Evolutionary conservation across 2,113 vertebrate species (phyloP), one percentile per base, ranked within the genome.

Genomic region (Phalacrocorax carbo): DNA sequence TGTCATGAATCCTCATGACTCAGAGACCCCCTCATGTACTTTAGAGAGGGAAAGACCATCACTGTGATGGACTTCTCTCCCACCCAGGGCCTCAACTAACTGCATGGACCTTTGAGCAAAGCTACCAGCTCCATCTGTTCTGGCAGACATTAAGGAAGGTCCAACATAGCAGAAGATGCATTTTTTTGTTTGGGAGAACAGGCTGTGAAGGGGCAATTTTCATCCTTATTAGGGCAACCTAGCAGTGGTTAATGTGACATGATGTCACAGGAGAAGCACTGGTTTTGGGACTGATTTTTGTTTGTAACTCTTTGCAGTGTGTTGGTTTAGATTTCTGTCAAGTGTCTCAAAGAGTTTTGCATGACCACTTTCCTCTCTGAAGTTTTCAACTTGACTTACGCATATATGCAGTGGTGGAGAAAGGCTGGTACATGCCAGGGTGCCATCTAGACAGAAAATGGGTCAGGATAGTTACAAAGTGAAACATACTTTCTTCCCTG

Each of bases 141-240:
- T 76, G 77, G 61, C 73, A 92, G 54, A 62, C 17, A 38, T 48
- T 55, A 88, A 51, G 25, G 42, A 92, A 79, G 84, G 69, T 84
- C 78, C 18, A 0, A 70, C 52, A 52, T 27, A 94, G 82, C 77
- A 90, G 83, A 92, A 88, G 70, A 84, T 79, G 60, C 40, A 10
- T 75, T 88, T 91, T 91, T 94, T 91, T 86, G 68, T 80, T 93
- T 80, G 65, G 49, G 54, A 86, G 61, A 94, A 66, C 65, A 87
- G n/a, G 34, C 92, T 85, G 34, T 32, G 70, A 92, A 89, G 70
- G 23, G 70, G 49, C 44, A 94, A 55, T 96, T 94, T 96, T 96
- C 81, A 79, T 94, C 94, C 94, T 95, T 96, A 92, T 96, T 95
- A 93, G 96, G 94, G 58, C 77, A 97, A 48, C 81, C 12, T 89